These are phyloP conservation scores for Aproaerema taeniolella DNA, from an alignment of 2,888 invertebrate genomes.

Conservation along the genomic window DNA sequence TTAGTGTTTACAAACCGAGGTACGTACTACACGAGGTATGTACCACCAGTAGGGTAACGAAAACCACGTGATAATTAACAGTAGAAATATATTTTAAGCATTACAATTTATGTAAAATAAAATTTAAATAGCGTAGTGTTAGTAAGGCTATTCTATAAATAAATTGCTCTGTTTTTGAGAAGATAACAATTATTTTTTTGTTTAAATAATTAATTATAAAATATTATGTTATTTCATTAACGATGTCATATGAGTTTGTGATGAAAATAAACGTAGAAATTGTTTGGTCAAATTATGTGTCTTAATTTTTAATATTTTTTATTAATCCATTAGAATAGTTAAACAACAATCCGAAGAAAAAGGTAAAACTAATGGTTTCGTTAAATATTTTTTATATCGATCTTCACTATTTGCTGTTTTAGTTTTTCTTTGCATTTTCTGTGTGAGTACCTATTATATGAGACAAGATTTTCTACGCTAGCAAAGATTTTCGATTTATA, in stretches of 20 bases:
- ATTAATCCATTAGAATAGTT: no score
- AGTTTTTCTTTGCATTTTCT: no score
- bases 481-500: no score
- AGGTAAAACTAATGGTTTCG: no score
- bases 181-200: constrained; percentile 40
- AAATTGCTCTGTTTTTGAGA: constrained; percentile 40
- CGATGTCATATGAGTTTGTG: constrained; percentile 54
- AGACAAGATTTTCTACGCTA: no score
- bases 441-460: no score
- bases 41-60: constrained; percentile 46
- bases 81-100: constrained; percentile 47
- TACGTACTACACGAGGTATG: constrained; percentile 26
- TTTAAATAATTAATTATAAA: constrained; percentile 30
- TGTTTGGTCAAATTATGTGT: constrained; percentile 42
- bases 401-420: no score
- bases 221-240: constrained; percentile 44
- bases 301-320: not conserved
- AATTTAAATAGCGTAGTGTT: constrained; percentile 36
- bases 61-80: constrained; percentile 70
- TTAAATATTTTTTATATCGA: no score
- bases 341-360: no score
- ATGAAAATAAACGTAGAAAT: constrained; percentile 59
- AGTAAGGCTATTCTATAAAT: constrained; percentile 46
- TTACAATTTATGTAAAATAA: constrained; percentile 50
- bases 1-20: constrained; percentile 1